Percentiles rank a stretch among this genome's conserved stretches.
Evolutionary conservation across 2,888 invertebrate genomes (phyloP).

Genomic region (Cephus spinipes): DNA sequence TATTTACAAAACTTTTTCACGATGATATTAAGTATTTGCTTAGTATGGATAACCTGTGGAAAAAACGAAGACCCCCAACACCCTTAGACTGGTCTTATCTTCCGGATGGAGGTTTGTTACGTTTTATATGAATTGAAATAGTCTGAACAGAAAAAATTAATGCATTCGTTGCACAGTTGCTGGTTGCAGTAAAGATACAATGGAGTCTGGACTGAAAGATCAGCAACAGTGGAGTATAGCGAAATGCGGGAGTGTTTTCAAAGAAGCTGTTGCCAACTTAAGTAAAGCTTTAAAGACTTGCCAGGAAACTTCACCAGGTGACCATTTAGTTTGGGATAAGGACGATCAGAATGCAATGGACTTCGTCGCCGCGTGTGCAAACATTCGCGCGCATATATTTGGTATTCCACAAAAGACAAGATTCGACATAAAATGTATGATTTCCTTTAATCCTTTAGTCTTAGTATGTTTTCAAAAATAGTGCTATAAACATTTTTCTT

Average conservation of each 20-base stretch:
- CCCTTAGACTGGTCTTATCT: constrained; percentile 80
- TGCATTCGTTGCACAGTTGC: constrained; percentile 51
- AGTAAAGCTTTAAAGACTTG: constrained; percentile 71
- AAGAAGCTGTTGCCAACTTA: constrained; percentile 75
- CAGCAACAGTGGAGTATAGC: constrained; percentile 84
- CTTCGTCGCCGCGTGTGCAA: constrained; percentile 96
- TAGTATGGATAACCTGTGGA: constrained; percentile 96
- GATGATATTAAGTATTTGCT: constrained; percentile 96
- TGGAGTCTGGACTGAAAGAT: constrained; percentile 73
- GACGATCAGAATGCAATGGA: constrained; percentile 94
- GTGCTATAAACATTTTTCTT: constrained; percentile 6
- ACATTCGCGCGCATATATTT: constrained; percentile 92
- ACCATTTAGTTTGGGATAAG: constrained; percentile 96
- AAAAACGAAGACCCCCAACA: constrained; percentile 85
- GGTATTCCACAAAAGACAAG: constrained; percentile 87
- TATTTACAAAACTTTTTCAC: constrained; percentile 93
- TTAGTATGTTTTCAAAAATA: neutral
- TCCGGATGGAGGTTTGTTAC: constrained; percentile 65
- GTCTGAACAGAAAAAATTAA: neutral
- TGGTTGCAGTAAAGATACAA: constrained; percentile 69
- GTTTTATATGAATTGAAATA: neutral
- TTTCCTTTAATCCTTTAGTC: neutral
- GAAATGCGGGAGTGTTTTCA: constrained; percentile 81
- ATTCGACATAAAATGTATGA: constrained; percentile 94
- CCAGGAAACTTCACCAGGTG: constrained; percentile 68